Evolutionary conservation across 2,888 invertebrate genomes (phyloP), one percentile per base, ranked within the genome.

Genomic region (Ellobium chinense): DNA sequence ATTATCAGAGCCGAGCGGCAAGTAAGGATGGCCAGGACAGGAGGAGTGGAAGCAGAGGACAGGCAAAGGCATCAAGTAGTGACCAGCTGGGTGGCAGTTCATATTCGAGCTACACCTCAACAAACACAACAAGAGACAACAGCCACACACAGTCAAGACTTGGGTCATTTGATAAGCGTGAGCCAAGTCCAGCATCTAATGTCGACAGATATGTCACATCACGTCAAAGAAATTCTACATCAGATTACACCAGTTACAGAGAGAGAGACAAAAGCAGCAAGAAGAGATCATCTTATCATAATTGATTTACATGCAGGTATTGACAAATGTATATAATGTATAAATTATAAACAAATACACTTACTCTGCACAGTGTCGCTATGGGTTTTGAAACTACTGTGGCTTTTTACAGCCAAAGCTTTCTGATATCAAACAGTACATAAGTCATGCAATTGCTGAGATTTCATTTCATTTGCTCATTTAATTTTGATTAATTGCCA

Each of bases 191-290:
- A 29, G n/a, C 31, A 9, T 27, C 29, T 31, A 29, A 31, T 21
- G 18, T 31, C 9, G 74, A 74, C 21, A 74, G 63, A 2, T 63
- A n/a, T 46, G n/a, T 74, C 29, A 74, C 74, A 46, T 29, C 39
- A 29, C 37, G 76, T 54, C 65, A n/a, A 31, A 54, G 36, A 9
- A 36, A 2, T n/a, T n/a, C n/a, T n/a, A 34, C 24, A 24, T 63
- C 39, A 21, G 54, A 66, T 66, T 31, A 54, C 14, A 29, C 12
- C 31, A 56, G 12, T 2, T 31, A 54, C 34, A 54, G 9, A 14
- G 27, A 65, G 4, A 76, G 56, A 37, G 76, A 66, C 2, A 76
- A 34, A 21, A 12, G 14, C 4, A n/a, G 7, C 27, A 76, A 56
- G 56, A 76, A 76, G 54, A 66, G 36, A 36, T 27, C 58, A 12